A percentile compares a stretch with the other conserved stretches of the same genome.
Evolutionary conservation across 1,140 invertebrate genomes (phyloP).

Genomic region (Bombus superbus): DNA sequence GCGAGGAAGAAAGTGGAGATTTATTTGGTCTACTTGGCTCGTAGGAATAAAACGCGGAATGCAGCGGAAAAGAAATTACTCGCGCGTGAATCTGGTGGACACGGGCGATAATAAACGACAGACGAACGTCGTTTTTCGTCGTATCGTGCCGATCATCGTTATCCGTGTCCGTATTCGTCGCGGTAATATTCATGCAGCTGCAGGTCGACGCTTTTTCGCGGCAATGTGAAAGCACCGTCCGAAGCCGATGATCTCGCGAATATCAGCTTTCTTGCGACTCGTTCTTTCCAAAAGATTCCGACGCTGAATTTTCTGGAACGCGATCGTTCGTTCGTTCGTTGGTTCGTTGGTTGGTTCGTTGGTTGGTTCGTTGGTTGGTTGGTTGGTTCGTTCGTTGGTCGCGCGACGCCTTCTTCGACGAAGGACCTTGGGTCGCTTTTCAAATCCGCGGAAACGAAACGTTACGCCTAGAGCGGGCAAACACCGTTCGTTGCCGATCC

Average conservation of each 20-base stretch:
- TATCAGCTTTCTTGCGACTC: background rate
- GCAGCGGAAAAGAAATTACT: background rate
- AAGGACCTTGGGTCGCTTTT: too few relatives aligned
- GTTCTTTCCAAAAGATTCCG: background rate
- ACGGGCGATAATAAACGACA: background rate
- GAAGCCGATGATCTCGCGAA: conserved; percentile 2
- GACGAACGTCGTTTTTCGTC: conserved; percentile 4
- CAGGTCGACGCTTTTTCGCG: background rate
- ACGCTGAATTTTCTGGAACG: background rate
- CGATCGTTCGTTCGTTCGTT: background rate
- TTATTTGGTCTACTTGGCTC: background rate
- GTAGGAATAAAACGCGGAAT: background rate
- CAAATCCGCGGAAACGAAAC: background rate
- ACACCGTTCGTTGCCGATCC: background rate
- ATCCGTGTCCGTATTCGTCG: conserved; percentile 1
- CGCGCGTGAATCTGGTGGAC: background rate
- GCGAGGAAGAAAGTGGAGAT: background rate
- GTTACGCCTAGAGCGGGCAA: background rate
- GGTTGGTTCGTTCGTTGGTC: background rate
- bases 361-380: too few relatives aligned
- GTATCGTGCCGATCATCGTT: conserved; percentile 14
- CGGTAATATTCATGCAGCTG: conserved; percentile 10
- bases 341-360: too few relatives aligned
- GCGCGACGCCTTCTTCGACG: background rate
- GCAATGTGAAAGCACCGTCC: background rate